Base-by-base conservation (phyloP, 2,113 vertebrate species). In the Takifugu bimaculatus region DNA sequence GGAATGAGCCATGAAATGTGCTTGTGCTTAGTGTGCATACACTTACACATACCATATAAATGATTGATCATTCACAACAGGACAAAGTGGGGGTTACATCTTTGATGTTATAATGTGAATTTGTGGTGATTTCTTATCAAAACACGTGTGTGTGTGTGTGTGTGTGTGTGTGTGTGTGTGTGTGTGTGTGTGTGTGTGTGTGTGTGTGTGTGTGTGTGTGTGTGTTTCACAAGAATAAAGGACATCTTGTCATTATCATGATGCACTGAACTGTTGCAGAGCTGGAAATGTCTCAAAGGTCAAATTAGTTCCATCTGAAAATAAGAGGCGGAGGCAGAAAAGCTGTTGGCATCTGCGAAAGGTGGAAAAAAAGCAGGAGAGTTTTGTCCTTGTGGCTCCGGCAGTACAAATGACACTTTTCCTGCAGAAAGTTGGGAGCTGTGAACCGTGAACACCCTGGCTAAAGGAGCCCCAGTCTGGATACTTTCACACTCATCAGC, bases 241-340 rank as follows among this genome's bases (percentile, higher is more conserved):
- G 69, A 80, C 79, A 82, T 70, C 51, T 70, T 79, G 62, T 44
- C 60, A 56, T 79, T 65, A 74, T 78, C 55, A 74, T 73, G 70
- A 70, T 73, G 61, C 76, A 61, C 52, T 79, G 78, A 77, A 75
- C 61, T 42, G 53, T 60, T 54, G 60, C 51, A 53, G 29, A 52
- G 55, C 48, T 60, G 26, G 59, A 63, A 63, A 77, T 64, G 14
- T 52, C 74, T 74, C 56, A 75, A 80, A 85, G 67, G 83, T 85
- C 75, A 85, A 70, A 85, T 80, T 78, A 77, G 51, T 84, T 63
- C 75, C 51, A 77, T 74, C 27, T 70, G 65, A 70, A 62, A 67
- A 52, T 63, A 66, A 67, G 20, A 20, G 20, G 57, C 56, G 58
- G 35, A 57, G 28, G n/a, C 32, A 39, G 28, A n/a, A 25, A 50